Evolutionary conservation across 2,888 invertebrate species (phyloP), one percentile per base, ranked within the genome.

Genomic region (Lasius platythorax): DNA sequence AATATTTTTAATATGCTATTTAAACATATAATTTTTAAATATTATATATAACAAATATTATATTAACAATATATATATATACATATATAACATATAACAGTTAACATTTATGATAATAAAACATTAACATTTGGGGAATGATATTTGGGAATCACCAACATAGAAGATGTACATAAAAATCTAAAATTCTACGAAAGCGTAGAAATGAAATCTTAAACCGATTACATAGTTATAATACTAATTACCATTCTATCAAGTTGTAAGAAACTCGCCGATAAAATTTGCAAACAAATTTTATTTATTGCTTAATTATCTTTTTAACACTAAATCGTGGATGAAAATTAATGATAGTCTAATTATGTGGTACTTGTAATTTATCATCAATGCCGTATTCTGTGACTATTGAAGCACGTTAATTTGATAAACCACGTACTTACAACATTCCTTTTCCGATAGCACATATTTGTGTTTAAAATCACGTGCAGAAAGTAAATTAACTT

Each of bases 341-440:
- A 40, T 64, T 28, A 43, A 58, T 40, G 9, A 73, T 58, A 58
- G 8, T 28, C 11, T 8, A 40, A 0, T 28, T 53, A 53, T 23
- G 15, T 9, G n/a, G 46, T 37, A 76, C 37, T 28, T 53, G 40
- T 67, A 5, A 75, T 66, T 53, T 46, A 46, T 12, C 12, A 11
- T 23, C 23, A 23, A 23, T 15, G 12, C 1, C 2, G 18, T 53
- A 50, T n/a, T 50, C 8, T n/a, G 18, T 50, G 2, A 6, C 18
- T 12, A 6, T n/a, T 61, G 28, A 58, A 33, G 1, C 3, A 79
- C 61, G 61, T 79, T 70, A 61, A 79, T 30, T 28, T 33, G 61
- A 79, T 72, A 79, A 61, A 33, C 0, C 46, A 79, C 72, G 46
- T 70, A 76, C 5, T 40, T 23, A 12, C 8, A 12, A 33, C 11